phyloP scores from a whole-genome alignment of 2,888 invertebrate species.

The Kryphioiulus occultus region DNA sequence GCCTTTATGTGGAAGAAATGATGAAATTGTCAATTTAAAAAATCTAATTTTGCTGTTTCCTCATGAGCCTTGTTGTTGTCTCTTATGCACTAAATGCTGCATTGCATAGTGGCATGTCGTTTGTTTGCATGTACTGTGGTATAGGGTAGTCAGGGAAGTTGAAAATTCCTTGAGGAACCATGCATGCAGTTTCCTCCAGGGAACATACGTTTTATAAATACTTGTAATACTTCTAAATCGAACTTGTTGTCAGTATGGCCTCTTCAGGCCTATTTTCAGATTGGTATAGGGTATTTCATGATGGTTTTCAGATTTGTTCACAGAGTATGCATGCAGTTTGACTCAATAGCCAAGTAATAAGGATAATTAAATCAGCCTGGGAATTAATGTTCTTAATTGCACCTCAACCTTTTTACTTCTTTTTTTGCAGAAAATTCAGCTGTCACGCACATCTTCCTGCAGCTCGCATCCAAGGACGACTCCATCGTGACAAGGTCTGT shows the following conservation, averaged over 20 bases:
- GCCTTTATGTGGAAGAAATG: too few relatives aligned
- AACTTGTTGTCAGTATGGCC: background rate
- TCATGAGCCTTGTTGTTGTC: too few relatives aligned
- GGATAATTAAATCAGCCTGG: background rate
- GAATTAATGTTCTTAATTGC: background rate
- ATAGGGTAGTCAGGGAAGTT: too few relatives aligned
- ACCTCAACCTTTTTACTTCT: background rate
- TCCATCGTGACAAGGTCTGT: background rate
- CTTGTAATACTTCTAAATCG: background rate
- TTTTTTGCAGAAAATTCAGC: background rate
- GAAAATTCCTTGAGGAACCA: too few relatives aligned
- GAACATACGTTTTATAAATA: too few relatives aligned
- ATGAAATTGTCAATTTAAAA: too few relatives aligned
- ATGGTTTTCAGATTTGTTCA: background rate
- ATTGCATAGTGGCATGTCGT: too few relatives aligned
- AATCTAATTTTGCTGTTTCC: too few relatives aligned
- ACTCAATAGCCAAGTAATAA: background rate
- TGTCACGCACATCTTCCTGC: background rate
- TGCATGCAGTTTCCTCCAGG: too few relatives aligned
- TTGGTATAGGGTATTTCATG: background rate
- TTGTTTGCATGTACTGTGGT: too few relatives aligned
- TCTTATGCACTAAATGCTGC: too few relatives aligned
- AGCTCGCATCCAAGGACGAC: background rate
- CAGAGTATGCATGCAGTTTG: background rate
- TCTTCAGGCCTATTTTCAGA: background rate